These are phyloP conservation scores for Didymodactylos carnosus DNA, from an alignment of 2,888 invertebrate species.

Conservation along the genomic window DNA sequence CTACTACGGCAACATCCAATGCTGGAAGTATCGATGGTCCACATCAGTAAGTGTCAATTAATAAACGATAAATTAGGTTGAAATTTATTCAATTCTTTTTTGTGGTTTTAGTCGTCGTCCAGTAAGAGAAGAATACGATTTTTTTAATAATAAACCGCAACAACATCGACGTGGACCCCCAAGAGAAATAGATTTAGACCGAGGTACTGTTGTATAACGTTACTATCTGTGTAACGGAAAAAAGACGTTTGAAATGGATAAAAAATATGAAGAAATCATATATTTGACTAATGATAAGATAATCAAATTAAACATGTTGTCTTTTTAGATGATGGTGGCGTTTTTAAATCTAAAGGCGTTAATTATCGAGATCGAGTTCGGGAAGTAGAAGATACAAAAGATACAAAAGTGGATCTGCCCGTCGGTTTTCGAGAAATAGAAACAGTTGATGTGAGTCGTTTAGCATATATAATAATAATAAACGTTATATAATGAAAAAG, in stretches of 20 bases:
- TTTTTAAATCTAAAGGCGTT: conserved; percentile 3
- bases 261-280: too few relatives aligned
- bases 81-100: not conserved
- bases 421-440: not conserved
- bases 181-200: not conserved
- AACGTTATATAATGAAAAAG: too few relatives aligned
- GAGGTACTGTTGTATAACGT: not conserved
- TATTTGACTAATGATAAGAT: too few relatives aligned
- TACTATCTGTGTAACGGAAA: too few relatives aligned
- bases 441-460: conserved; percentile 1
- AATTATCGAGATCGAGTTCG: not conserved
- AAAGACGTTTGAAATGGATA: too few relatives aligned
- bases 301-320: not conserved
- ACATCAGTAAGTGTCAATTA: not conserved
- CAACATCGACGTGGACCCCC: not conserved
- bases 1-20: not conserved
- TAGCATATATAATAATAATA: too few relatives aligned
- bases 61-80: not conserved
- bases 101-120: not conserved
- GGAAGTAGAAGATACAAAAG: conserved; percentile 1
- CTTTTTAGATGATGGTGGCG: conserved; percentile 9
- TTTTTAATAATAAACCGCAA: not conserved
- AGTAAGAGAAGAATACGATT: not conserved
- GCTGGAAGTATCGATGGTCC: not conserved
- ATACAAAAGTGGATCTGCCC: conserved; percentile 9